Conservation (phyloP, 37 sponge, comb jelly and placozoan species). For the Halisarca cf. caerulea region DNA sequence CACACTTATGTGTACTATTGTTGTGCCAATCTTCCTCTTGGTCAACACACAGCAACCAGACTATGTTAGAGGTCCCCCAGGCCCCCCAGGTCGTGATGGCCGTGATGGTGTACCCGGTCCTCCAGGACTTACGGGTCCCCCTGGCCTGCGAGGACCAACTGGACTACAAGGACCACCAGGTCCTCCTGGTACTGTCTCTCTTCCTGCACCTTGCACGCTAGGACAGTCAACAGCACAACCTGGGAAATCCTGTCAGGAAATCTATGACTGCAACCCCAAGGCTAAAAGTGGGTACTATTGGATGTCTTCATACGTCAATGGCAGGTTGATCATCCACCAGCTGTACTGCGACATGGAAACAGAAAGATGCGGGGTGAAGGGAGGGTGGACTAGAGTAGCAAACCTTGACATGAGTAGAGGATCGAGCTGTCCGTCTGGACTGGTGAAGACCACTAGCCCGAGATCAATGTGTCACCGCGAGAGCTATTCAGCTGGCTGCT, state of each 20-base stretch:
- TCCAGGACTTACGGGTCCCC: too few relatives aligned
- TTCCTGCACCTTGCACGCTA: neutral
- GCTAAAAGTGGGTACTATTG: neutral
- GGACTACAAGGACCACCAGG: too few relatives aligned
- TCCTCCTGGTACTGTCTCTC: too few relatives aligned
- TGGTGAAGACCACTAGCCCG: neutral
- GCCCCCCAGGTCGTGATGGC: too few relatives aligned
- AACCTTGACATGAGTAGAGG: neutral
- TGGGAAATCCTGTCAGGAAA: neutral
- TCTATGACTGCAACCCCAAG: neutral
- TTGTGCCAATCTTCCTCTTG: too few relatives aligned
- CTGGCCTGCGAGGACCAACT: too few relatives aligned
- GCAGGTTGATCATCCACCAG: neutral
- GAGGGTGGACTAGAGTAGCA: neutral
- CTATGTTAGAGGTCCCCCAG: too few relatives aligned
- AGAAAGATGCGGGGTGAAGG: neutral
- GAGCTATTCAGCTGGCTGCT: neutral
- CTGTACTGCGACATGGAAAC: slow-evolving; percentile 5
- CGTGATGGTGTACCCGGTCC: too few relatives aligned
- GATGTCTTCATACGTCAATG: neutral
- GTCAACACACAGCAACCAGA: too few relatives aligned
- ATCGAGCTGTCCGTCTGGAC: neutral
- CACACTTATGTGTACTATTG: too few relatives aligned
- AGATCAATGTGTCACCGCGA: neutral
- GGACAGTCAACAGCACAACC: neutral